Conservation (phyloP, 2,113 vertebrate genomes). For the Bubo bubo region DNA sequence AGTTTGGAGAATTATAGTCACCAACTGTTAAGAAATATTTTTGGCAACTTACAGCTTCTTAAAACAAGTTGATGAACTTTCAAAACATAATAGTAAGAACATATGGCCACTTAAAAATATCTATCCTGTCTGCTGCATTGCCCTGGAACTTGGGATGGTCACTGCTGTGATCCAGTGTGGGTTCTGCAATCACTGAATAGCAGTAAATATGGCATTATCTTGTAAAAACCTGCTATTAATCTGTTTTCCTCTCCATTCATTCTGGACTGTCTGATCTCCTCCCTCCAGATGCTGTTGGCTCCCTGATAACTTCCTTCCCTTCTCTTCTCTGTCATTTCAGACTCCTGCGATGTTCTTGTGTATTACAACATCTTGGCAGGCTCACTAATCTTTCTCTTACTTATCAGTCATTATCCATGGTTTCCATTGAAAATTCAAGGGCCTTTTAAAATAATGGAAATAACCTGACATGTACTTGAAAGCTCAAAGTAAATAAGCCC, state of each 20-base stretch:
- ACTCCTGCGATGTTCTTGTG: constrained; percentile 14
- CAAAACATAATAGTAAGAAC: background rate
- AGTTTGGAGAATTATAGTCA: background rate
- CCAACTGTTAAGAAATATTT: background rate
- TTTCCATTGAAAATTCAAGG: constrained; percentile 19
- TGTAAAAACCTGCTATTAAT: constrained; percentile 35
- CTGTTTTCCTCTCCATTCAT: background rate
- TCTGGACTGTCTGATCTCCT: constrained; percentile 31
- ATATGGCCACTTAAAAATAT: background rate
- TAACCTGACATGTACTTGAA: constrained; percentile 4
- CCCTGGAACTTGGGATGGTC: background rate
- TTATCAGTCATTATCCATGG: constrained; percentile 24
- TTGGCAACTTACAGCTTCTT: background rate
- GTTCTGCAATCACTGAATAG: background rate
- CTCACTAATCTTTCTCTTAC: background rate
- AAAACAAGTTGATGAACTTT: background rate
- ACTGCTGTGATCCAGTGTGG: background rate
- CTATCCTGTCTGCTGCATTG: background rate
- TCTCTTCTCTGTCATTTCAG: background rate
- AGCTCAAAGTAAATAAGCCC: constrained; percentile 11
- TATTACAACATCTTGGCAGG: constrained; percentile 15
- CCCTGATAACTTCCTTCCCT: constrained; percentile 38
- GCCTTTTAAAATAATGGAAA: constrained; percentile 43
- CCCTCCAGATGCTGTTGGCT: constrained; percentile 32
- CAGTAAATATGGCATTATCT: constrained; percentile 25